Evolutionary conservation across 1,140 invertebrate genomes (phyloP), one percentile per base, ranked within the genome.

Genomic region (Drosophila tristis): DNA sequence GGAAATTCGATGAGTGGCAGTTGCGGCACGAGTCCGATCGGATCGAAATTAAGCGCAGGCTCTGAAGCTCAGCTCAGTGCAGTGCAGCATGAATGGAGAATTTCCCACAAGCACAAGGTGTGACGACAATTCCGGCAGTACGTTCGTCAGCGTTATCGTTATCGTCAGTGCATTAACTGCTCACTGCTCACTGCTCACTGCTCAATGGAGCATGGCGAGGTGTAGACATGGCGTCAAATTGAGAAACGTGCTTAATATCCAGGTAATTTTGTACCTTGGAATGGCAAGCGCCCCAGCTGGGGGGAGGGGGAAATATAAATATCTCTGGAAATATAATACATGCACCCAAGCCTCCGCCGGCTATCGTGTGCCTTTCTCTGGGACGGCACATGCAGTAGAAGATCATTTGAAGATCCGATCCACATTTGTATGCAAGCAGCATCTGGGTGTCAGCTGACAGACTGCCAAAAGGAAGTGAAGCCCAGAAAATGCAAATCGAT

Each of bases 361-460:
- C 11, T 48, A 67, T 67, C 29, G 16, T 20, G 20, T 20, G 20
- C 20, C 20, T 20, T 20, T 1, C 20, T 20, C 20, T 20, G 20
- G 20, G 1, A 20, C 20, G 20, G 20, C 20, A 20, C 20, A 20
- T 20, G 1, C 20, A 20, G 20, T 20, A 57, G 56, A 71, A 74
- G 74, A 64, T 74, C 68, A n/a, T 35, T 16, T 15, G 57, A 45
- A 58, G 44, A 65, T 57, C 20, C 20, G 44, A 65, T 57, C 20
- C 20, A 53, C 57, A 79, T 86, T 85, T 86, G 68, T 70, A 85
- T 86, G 68, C 74, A 65, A 16, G 23, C 35, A 7, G 54, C 56
- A 23, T 44, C 11, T 15, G 20, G 29, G 13, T 23, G 11, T 56
- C 51, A 31, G 23, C 64, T 70, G 70, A 61, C 50, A 48, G 44